Evolutionary conservation across 2,888 invertebrate genomes (phyloP).

Genomic region (Lydus trimaculatus): DNA sequence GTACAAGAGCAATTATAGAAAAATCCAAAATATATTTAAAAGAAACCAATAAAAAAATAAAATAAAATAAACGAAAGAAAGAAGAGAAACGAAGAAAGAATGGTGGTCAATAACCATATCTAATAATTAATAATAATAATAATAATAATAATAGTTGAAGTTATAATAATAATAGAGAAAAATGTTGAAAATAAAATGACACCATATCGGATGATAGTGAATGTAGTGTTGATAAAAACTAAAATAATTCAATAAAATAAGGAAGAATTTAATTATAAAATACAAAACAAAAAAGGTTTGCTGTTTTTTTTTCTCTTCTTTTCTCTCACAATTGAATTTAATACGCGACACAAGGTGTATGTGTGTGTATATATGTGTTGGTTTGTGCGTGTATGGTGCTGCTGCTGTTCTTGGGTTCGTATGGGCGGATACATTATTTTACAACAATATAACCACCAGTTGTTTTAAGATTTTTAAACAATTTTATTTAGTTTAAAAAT

Average conservation of each 20-base stretch:
- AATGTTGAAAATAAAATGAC: not conserved
- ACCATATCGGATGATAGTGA: not conserved
- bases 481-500: slow-evolving; percentile 1
- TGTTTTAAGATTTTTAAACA: not conserved
- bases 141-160: not conserved
- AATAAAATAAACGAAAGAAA: not conserved
- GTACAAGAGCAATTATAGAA: not conserved
- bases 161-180: not conserved
- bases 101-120: not conserved
- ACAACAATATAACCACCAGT: not conserved
- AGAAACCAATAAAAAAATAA: not conserved
- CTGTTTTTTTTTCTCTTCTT: too few relatives aligned
- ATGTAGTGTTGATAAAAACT: not conserved
- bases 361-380: not conserved
- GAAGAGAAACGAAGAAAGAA: not conserved
- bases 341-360: slow-evolving; percentile 40
- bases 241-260: not conserved
- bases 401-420: not conserved
- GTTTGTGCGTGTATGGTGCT: not conserved
- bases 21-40: not conserved
- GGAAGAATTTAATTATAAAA: not conserved
- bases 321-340: slow-evolving; percentile 10
- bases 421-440: slow-evolving; percentile 1
- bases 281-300: not conserved
- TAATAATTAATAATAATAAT: not conserved